phyloP scores from a whole-genome alignment of 2,888 invertebrate species.

The Vannuccia rotundouncinata region DNA sequence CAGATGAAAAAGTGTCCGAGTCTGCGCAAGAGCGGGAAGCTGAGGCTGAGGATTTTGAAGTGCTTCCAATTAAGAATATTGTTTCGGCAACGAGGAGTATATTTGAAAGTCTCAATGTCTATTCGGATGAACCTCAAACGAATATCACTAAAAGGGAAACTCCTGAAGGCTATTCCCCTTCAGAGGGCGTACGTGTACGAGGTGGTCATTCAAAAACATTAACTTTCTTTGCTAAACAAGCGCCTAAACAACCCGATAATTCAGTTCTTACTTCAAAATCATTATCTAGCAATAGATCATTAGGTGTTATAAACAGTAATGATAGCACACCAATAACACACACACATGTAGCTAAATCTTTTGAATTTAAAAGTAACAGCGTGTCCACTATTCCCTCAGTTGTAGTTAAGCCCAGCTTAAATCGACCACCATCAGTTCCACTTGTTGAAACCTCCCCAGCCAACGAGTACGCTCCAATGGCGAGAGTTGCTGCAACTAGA shows the following conservation, averaged over 20 bases:
- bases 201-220: background rate
- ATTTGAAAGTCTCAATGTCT: background rate
- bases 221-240: background rate
- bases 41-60: background rate
- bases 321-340: background rate
- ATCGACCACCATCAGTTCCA: background rate
- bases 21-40: background rate
- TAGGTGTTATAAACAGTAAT: too few relatives aligned
- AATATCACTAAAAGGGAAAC: background rate
- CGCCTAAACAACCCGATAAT: too few relatives aligned
- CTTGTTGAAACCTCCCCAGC: background rate
- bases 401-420: background rate
- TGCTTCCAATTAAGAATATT: background rate
- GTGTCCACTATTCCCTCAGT: too few relatives aligned
- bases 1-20: background rate
- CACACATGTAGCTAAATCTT: background rate
- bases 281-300: too few relatives aligned
- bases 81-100: background rate
- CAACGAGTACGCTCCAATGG: background rate
- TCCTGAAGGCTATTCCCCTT: background rate
- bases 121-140: background rate
- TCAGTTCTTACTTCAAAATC: too few relatives aligned
- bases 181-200: background rate
- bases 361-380: background rate
- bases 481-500: background rate